phyloP scores from a whole-genome alignment of 1,140 invertebrate species.

The Anastatus disparis region DNA sequence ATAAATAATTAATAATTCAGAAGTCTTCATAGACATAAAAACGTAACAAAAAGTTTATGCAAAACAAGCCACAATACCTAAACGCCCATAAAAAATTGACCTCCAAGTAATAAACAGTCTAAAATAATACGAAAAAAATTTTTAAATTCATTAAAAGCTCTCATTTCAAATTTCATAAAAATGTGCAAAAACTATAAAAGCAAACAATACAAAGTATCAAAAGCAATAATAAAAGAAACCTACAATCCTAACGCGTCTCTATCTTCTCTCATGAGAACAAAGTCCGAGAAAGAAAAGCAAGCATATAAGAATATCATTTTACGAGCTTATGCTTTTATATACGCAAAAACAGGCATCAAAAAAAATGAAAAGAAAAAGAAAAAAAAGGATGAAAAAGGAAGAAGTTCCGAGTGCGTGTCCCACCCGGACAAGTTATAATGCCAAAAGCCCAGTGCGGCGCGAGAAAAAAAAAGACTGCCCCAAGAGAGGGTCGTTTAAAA shows the following conservation, averaged over 20 bases:
- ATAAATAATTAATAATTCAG: too few relatives aligned
- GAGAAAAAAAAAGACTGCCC: neutral
- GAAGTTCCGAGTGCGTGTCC: neutral
- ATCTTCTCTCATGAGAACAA: neutral
- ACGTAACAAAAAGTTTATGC: too few relatives aligned
- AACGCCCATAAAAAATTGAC: too few relatives aligned
- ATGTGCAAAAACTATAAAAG: neutral
- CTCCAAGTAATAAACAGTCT: neutral
- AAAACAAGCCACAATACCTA: too few relatives aligned
- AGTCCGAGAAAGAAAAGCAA: neutral
- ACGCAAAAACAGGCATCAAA: neutral
- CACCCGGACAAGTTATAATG: neutral
- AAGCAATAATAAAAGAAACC: constrained; percentile 17
- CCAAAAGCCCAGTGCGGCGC: neutral
- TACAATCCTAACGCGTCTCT: constrained; percentile 4
- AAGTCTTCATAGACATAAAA: too few relatives aligned
- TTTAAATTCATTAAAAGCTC: neutral
- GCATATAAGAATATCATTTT: constrained; percentile 25
- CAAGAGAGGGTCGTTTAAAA: neutral
- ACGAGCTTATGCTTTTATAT: constrained; percentile 8
- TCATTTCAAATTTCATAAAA: neutral
- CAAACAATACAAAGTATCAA: constrained; percentile 19
- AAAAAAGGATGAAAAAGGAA: constrained; percentile 3
- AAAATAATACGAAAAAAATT: neutral
- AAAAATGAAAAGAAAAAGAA: constrained; percentile 11